These are phyloP conservation scores for Anodontia alba DNA, from an alignment of 2,888 invertebrate species.

Conservation along the genomic window DNA sequence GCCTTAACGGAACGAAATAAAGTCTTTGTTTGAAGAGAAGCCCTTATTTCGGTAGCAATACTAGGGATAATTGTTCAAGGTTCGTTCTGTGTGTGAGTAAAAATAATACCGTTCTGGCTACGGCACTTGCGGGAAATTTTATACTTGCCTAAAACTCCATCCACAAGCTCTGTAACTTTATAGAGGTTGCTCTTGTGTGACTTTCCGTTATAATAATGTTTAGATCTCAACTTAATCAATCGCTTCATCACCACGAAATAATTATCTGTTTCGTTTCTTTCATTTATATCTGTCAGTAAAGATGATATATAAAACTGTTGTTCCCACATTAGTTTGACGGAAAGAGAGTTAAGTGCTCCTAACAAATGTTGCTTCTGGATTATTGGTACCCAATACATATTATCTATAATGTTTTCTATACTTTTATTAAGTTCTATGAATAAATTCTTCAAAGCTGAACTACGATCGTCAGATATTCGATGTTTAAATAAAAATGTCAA, in stretches of 20 bases:
- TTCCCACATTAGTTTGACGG: slow-evolving; percentile 13
- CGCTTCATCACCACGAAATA: slow-evolving; percentile 41
- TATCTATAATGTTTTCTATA: slow-evolving; percentile 44
- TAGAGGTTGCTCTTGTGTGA: not conserved
- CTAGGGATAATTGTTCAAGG: too few relatives aligned
- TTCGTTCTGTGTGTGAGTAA: too few relatives aligned
- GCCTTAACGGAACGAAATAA: too few relatives aligned
- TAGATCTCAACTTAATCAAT: slow-evolving; percentile 32
- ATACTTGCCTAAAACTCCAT: slow-evolving; percentile 5
- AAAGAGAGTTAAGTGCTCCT: slow-evolving; percentile 36
- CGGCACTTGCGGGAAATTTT: too few relatives aligned
- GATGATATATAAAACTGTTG: not conserved
- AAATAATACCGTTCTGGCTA: too few relatives aligned
- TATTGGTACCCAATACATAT: slow-evolving; percentile 57
- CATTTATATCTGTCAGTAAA: not conserved
- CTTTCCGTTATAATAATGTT: slow-evolving; percentile 29
- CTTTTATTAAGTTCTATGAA: slow-evolving; percentile 48
- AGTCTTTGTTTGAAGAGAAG: too few relatives aligned
- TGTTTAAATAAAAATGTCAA: slow-evolving; percentile 35
- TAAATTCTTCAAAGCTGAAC: slow-evolving; percentile 27
- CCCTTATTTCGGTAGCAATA: too few relatives aligned
- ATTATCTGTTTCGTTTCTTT: slow-evolving; percentile 30
- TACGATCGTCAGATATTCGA: slow-evolving; percentile 26
- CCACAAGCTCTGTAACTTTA: not conserved
- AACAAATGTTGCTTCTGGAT: slow-evolving; percentile 52